These are phyloP conservation scores for Petroica traversi DNA, from an alignment of 2,113 vertebrate genomes.

Conservation along the genomic window DNA sequence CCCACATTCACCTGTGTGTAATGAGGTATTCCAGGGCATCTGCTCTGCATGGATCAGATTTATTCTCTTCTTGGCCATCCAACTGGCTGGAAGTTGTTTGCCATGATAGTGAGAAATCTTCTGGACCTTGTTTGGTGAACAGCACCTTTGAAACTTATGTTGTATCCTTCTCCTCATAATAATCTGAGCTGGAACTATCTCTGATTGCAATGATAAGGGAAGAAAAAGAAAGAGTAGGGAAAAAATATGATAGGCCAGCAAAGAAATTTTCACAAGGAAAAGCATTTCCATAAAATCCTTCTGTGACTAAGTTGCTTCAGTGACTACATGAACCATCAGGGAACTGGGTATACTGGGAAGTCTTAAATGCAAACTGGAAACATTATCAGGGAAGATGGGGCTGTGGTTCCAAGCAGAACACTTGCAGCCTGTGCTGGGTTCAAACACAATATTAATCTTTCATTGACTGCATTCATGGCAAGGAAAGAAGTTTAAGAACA, in stretches of 20 bases:
- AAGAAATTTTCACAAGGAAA: neutral
- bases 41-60: constrained; percentile 45
- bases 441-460: neutral
- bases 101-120: neutral
- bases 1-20: constrained; percentile 23
- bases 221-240: neutral
- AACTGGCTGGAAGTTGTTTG: constrained; percentile 20
- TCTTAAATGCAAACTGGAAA: neutral
- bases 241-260: neutral
- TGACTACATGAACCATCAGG: neutral
- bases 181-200: neutral
- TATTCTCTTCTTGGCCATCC: constrained; percentile 44
- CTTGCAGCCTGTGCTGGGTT: neutral
- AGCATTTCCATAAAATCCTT: neutral
- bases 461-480: neutral
- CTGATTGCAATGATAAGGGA: neutral
- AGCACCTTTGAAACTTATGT: neutral
- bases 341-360: neutral
- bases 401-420: neutral
- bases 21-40: constrained; percentile 44
- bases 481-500: neutral
- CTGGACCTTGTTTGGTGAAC: neutral
- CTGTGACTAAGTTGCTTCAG: neutral
- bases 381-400: neutral
- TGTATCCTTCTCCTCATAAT: neutral